Conservation (phyloP, 2,888 invertebrate species). For the Ophion ventricosus region DNA sequence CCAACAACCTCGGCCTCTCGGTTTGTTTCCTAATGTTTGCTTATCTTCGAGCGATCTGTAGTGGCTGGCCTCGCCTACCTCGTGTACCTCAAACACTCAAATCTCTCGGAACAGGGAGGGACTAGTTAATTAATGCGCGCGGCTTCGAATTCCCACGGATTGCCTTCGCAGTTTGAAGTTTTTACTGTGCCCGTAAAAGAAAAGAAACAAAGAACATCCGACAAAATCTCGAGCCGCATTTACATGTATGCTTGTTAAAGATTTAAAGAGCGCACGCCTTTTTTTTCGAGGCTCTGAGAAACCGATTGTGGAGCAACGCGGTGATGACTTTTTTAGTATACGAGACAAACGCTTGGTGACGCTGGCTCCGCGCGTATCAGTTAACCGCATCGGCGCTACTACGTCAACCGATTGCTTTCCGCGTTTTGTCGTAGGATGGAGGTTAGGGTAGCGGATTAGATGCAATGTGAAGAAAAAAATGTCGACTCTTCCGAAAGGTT, state of each 20-base stretch:
- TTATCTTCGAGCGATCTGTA: constrained; percentile 8
- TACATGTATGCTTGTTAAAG: too few species aligned
- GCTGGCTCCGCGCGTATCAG: background rate
- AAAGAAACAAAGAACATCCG: background rate
- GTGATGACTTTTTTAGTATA: background rate
- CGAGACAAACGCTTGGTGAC: background rate
- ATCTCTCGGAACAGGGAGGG: background rate
- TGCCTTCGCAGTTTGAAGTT: background rate
- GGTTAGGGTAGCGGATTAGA: too few species aligned
- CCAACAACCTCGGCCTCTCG: background rate
- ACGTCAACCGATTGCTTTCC: background rate
- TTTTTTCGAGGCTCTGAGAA: background rate
- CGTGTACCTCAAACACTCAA: background rate
- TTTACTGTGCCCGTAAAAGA: too few species aligned
- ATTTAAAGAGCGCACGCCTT: too few species aligned
- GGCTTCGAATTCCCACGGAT: constrained; percentile 28
- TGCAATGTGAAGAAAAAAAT: too few species aligned
- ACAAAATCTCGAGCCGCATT: background rate
- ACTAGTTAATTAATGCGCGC: constrained; percentile 2
- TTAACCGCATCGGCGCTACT: background rate
- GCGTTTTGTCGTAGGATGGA: too few species aligned
- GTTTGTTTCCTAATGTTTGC: background rate
- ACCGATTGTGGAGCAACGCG: background rate
- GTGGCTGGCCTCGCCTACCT: background rate
- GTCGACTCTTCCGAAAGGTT: too few species aligned